A percentile compares a stretch with the other conserved stretches of the same genome.
Conservation (phyloP, 1,140 invertebrate genomes). For the Parapsyche elsis region DNA sequence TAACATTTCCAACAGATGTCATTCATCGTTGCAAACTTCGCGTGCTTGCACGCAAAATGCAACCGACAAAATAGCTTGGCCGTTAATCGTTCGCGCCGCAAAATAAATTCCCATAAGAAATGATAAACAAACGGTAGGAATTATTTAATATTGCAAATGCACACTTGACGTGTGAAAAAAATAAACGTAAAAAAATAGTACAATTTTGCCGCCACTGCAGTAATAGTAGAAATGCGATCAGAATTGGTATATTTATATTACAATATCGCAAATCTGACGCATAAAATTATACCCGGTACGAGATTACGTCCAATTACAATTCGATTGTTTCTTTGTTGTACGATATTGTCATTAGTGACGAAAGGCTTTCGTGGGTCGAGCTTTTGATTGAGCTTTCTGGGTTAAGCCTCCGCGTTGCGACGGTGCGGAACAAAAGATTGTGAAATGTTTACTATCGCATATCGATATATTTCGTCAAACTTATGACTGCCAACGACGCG, state of each 20-base stretch:
- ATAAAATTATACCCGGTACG: too few relatives aligned
- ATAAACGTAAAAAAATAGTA: neutral
- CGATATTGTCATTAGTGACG: conserved; percentile 15
- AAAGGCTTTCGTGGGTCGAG: conserved; percentile 2
- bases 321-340: too few relatives aligned
- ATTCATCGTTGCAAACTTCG: too few relatives aligned
- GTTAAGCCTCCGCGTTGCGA: conserved; percentile 20
- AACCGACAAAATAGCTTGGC: too few relatives aligned
- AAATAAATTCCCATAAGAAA: conserved; percentile 10
- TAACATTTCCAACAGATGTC: too few relatives aligned
- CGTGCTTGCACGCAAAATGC: too few relatives aligned
- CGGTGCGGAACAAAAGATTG: neutral
- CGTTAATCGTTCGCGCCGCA: neutral
- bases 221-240: neutral
- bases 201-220: neutral
- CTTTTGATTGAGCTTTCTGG: conserved; percentile 33
- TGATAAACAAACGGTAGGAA: neutral
- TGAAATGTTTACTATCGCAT: neutral
- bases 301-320: too few relatives aligned
- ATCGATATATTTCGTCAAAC: neutral
- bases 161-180: neutral
- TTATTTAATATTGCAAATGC: neutral
- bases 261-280: too few relatives aligned
- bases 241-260: too few relatives aligned
- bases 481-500: neutral